These are phyloP conservation scores for Salticus scenicus DNA, from an alignment of 2,888 invertebrate species.

Conservation along the genomic window DNA sequence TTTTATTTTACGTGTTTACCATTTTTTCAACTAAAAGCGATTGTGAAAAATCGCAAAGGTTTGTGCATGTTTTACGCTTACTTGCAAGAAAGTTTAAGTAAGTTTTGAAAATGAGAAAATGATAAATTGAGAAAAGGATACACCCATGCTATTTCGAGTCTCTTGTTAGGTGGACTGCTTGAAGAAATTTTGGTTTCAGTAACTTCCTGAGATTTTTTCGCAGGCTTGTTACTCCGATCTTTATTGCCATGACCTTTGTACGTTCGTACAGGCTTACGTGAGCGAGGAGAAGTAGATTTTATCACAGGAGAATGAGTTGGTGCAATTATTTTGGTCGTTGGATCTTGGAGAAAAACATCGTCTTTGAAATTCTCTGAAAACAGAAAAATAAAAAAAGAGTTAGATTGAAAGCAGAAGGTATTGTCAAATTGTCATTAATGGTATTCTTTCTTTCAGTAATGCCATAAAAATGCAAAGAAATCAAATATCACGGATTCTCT, in stretches of 20 bases:
- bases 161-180: conserved; percentile 84
- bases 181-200: conserved; percentile 7
- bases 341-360: conserved; percentile 34
- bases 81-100: too few relatives aligned
- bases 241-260: conserved; percentile 40
- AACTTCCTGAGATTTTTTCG: conserved; percentile 42
- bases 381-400: not conserved
- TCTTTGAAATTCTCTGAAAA: conserved; percentile 36
- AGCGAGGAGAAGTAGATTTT: conserved; percentile 23
- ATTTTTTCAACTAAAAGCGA: too few relatives aligned
- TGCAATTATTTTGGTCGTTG: conserved; percentile 30
- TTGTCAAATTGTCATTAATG: too few relatives aligned
- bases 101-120: not conserved
- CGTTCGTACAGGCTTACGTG: conserved; percentile 28
- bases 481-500: too few relatives aligned
- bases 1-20: too few relatives aligned
- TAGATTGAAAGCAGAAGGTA: too few relatives aligned
- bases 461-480: too few relatives aligned
- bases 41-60: too few relatives aligned
- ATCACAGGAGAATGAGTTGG: conserved; percentile 12
- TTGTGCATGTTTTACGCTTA: too few relatives aligned
- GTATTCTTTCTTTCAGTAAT: too few relatives aligned
- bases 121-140: conserved; percentile 80
- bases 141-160: conserved; percentile 94
- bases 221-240: conserved; percentile 28